Evolutionary conservation across 2,888 invertebrate genomes (phyloP).

Genomic region (Isoperla grammatica): DNA sequence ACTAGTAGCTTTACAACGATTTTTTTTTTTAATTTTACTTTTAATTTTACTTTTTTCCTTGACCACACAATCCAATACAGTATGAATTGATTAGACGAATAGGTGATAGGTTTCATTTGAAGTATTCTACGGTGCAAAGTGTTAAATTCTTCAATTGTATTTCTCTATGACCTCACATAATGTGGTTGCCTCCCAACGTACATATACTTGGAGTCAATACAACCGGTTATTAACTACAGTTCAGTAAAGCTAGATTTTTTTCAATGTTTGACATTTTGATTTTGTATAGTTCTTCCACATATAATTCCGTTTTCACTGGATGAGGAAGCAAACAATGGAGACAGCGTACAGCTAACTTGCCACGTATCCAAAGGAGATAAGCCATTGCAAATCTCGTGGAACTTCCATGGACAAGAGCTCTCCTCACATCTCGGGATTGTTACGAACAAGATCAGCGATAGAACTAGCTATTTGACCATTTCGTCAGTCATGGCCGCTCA

Average conservation of each 20-base stretch:
- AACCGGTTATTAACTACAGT: no score
- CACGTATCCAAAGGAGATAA: conserved; percentile 39
- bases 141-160: neutral
- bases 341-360: conserved; percentile 38
- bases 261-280: conserved; percentile 50
- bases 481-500: conserved; percentile 48
- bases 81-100: no score
- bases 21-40: no score
- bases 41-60: conserved; percentile 11
- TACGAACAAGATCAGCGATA: conserved; percentile 40
- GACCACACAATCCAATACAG: neutral
- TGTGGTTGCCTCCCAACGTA: no score
- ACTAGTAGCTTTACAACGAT: no score
- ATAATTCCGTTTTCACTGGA: conserved; percentile 38
- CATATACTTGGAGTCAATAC: no score
- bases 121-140: no score
- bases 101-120: no score
- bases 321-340: conserved; percentile 40
- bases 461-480: conserved; percentile 41
- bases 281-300: conserved; percentile 48
- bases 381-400: conserved; percentile 35
- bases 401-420: conserved; percentile 34
- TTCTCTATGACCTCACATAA: neutral
- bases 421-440: conserved; percentile 39
- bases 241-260: no score